These are phyloP conservation scores for Drosophila pseudotakahashii DNA, from an alignment of 2,888 invertebrate species.

Conservation along the genomic window DNA sequence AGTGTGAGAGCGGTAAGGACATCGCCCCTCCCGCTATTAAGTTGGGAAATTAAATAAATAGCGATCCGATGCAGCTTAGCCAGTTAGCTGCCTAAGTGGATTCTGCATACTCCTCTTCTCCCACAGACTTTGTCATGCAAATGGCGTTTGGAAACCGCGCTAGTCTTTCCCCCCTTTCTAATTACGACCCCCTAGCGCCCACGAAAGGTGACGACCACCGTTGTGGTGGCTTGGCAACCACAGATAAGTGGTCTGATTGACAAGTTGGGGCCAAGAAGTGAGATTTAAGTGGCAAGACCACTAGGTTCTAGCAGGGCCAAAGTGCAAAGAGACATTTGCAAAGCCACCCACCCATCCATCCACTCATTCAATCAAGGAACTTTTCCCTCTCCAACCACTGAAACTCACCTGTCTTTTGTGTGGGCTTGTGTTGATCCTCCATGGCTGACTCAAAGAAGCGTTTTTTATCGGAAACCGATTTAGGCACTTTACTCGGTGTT, in stretches of 20 bases:
- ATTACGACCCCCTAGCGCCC: conserved; percentile 46
- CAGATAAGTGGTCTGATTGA: conserved; percentile 38
- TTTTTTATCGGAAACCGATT: conserved; percentile 96
- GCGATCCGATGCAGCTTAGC: conserved; percentile 27
- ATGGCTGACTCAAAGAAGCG: conserved; percentile 98
- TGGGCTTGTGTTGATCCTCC: conserved; percentile 94
- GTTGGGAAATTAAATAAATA: conserved; percentile 59
- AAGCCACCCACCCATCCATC: neutral
- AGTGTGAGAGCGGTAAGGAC: conserved; percentile 13
- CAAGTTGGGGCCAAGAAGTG: conserved; percentile 19
- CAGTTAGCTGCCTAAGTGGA: conserved; percentile 8
- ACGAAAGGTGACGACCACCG: conserved; percentile 15
- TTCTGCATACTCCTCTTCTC: neutral
- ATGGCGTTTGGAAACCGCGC: conserved; percentile 20
- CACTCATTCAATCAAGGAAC: conserved; percentile 22
- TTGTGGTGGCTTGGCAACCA: conserved; percentile 16
- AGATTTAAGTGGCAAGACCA: conserved; percentile 22
- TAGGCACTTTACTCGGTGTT: conserved; percentile 88
- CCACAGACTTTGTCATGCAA: conserved; percentile 48
- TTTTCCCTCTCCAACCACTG: conserved; percentile 41
- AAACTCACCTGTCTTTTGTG: conserved; percentile 92
- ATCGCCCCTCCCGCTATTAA: conserved; percentile 45
- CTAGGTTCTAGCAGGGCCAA: neutral
- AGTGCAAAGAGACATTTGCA: conserved; percentile 11
- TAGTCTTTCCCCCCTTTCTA: conserved; percentile 45